These are phyloP conservation scores for Pygocentrus nattereri DNA, from an alignment of 2,797 vertebrate genomes.

Conservation along the genomic window DNA sequence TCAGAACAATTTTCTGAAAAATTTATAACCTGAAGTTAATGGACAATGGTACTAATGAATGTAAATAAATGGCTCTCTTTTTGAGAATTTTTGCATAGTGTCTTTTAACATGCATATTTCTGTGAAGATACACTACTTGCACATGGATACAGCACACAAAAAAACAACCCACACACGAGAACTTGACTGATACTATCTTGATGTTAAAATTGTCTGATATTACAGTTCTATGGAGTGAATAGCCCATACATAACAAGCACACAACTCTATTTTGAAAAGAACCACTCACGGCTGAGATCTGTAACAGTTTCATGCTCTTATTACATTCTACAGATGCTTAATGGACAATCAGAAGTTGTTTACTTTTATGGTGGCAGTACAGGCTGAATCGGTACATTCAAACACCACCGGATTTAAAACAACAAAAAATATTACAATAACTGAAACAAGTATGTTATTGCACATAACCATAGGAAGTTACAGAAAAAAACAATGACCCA, in stretches of 20 bases:
- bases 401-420: background rate
- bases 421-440: too few species aligned
- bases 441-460: too few species aligned
- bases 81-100: too few species aligned
- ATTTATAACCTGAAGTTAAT: too few species aligned
- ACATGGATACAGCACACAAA: background rate
- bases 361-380: background rate
- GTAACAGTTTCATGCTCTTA: background rate
- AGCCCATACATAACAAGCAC: background rate
- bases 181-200: background rate
- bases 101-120: too few species aligned
- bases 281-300: background rate
- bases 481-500: too few species aligned
- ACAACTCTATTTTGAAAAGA: background rate
- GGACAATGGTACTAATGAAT: too few species aligned
- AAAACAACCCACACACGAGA: background rate
- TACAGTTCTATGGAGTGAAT: background rate
- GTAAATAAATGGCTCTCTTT: too few species aligned
- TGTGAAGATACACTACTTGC: too few species aligned
- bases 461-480: too few species aligned
- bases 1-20: too few species aligned
- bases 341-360: background rate
- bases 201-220: too few species aligned
- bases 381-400: background rate
- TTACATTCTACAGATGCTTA: background rate